Base-by-base conservation (phyloP, 2,113 vertebrate genomes). In the Lophius piscatorius region DNA sequence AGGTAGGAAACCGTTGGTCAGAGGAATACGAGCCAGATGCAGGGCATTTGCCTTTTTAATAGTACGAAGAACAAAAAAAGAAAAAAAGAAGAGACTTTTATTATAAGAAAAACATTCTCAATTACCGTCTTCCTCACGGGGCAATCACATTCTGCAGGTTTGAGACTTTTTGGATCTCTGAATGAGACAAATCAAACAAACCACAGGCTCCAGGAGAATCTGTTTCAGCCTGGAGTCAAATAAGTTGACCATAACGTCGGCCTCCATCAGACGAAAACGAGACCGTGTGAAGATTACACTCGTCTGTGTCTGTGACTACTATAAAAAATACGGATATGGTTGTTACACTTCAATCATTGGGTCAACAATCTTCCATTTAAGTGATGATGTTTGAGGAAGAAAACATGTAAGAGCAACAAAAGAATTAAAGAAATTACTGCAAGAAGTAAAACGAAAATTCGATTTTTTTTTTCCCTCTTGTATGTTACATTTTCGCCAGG, bases 1-100 rank as follows among this genome's bases (percentile, higher is more conserved):
- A 82, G 85, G 80, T 85, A 88, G 82, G 81, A 88, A 89, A 81
- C 70, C 71, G 50, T 78, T 66, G 77, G 52, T 82, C 76, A 88
- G 74, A 69, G 77, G 54, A 73, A 77, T 65, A 83, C 90, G 70
- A 80, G 69, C 69, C 64, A 72, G 57, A 74, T 82, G 80, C 78
- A 63, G 77, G 71, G 66, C 48, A 64, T 74, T 73, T 65, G 41
- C 45, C 44, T 78, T 62, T 57, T 16, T 20, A 39, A 16, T 21
- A 61, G 50, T 45, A 20, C 16, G 26, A 4, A 63, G 40, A 70
- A 36, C 13, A 12, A 40, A 41, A 40, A 48, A 24, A 6, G 38
- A 34, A 61, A 67, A 40, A 58, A 48, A n/a, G n/a, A n/a, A n/a
- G n/a, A n/a, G n/a, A n/a, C n/a, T 75, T 63, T 74, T 51, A 35